Conservation (phyloP, 2,888 invertebrate genomes). For the Eumerus sabulonum region DNA sequence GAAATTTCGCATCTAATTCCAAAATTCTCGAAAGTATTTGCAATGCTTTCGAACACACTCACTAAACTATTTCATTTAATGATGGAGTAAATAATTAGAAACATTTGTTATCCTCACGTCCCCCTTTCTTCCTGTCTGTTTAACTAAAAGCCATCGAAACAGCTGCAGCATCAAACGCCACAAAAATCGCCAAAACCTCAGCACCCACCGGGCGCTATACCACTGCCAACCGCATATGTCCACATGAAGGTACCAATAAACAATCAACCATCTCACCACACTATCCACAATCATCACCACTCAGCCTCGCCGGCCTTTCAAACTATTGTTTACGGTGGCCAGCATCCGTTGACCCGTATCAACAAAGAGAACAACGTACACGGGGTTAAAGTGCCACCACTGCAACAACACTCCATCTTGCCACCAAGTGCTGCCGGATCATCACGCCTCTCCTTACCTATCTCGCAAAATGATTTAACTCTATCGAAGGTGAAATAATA, state of each 20-base stretch:
- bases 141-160: conserved; percentile 69
- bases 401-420: conserved; percentile 67
- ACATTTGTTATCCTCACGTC: conserved; percentile 8
- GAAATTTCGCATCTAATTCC: conserved; percentile 34
- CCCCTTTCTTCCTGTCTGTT: conserved; percentile 27
- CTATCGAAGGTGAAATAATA: conserved; percentile 69
- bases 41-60: conserved; percentile 46
- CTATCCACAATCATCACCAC: conserved; percentile 29
- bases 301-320: conserved; percentile 69
- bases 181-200: conserved; percentile 61
- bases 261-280: conserved; percentile 64
- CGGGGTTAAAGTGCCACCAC: conserved; percentile 46
- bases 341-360: conserved; percentile 70
- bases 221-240: conserved; percentile 76
- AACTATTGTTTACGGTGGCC: conserved; percentile 71
- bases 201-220: conserved; percentile 71
- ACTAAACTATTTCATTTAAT: conserved; percentile 61
- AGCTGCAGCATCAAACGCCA: conserved; percentile 59
- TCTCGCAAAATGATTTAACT: conserved; percentile 33
- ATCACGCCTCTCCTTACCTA: conserved; percentile 47
- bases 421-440: conserved; percentile 52
- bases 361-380: conserved; percentile 62
- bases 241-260: conserved; percentile 70
- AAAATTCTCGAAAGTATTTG: conserved; percentile 48
- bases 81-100: conserved; percentile 53